Evolutionary conservation across 2,888 invertebrate genomes (phyloP).

Genomic region (Ecdyonurus torrentis): DNA sequence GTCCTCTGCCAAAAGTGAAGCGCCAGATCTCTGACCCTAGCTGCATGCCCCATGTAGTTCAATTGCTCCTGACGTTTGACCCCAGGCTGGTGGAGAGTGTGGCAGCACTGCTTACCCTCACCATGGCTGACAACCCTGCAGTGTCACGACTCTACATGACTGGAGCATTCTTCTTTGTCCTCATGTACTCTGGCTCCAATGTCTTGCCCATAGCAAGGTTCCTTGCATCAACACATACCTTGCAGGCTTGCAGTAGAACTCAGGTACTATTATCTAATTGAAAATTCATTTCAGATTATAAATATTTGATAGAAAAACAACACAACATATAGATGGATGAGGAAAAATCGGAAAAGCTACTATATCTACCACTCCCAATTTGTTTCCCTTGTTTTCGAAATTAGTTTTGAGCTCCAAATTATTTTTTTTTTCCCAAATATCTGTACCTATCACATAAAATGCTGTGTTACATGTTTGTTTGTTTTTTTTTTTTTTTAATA

Average conservation of each 20-base stretch:
- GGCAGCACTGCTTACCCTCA: constrained; percentile 68
- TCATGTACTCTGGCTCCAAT: constrained; percentile 98
- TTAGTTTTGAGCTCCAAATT: no score
- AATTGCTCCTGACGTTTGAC: constrained; percentile 91
- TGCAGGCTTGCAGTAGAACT: constrained; percentile 69
- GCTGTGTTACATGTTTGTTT: no score
- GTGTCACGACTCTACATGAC: constrained; percentile 86
- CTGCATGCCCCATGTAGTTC: constrained; percentile 86
- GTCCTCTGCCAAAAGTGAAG: constrained; percentile 88
- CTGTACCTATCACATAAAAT: no score
- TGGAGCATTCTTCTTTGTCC: constrained; percentile 94
- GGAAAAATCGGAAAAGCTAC: no score
- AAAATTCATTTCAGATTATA: neutral
- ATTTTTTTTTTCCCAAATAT: no score
- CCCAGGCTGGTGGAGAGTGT: constrained; percentile 93
- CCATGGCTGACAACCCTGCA: constrained; percentile 92
- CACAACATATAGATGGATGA: no score
- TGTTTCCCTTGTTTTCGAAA: no score
- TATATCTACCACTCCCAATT: no score
- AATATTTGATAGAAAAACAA: no score
- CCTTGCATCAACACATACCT: constrained; percentile 84
- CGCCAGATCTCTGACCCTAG: constrained; percentile 72
- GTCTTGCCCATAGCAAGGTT: constrained; percentile 89
- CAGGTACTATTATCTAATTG: neutral
- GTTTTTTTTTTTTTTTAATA: no score